Evolutionary conservation across 2,797 vertebrate genomes (phyloP).

Genomic region (Sitta carolinensis): DNA sequence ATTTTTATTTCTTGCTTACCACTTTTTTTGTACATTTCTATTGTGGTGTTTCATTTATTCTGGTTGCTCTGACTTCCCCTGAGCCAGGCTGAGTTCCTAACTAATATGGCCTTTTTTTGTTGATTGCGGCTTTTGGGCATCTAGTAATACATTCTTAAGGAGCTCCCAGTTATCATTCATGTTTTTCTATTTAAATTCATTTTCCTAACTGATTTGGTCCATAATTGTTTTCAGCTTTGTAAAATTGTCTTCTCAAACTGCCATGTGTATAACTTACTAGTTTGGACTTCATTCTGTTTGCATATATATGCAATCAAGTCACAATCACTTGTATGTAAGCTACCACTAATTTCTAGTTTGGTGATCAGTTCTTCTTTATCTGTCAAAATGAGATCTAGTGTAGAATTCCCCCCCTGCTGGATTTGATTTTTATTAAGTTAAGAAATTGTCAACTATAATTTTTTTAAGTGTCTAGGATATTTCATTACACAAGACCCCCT

Average conservation of each 20-base stretch:
- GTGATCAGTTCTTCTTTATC: slow-evolving; percentile 18
- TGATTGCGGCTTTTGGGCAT: slow-evolving; percentile 9
- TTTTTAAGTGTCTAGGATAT: not conserved
- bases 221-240: slow-evolving; percentile 53
- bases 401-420: not conserved
- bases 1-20: not conserved
- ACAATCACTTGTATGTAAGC: not conserved
- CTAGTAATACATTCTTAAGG: not conserved
- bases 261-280: not conserved
- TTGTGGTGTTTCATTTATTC: slow-evolving; percentile 8
- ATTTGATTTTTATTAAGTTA: slow-evolving; percentile 15
- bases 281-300: slow-evolving; percentile 7
- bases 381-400: not conserved
- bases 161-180: slow-evolving; percentile 15
- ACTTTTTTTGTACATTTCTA: not conserved
- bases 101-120: not conserved
- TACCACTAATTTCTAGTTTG: slow-evolving; percentile 2
- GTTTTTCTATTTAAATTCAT: slow-evolving; percentile 40
- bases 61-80: not conserved
- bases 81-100: not conserved
- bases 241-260: not conserved
- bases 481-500: not conserved
- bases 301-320: slow-evolving; percentile 27
- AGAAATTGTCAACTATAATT: not conserved
- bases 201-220: slow-evolving; percentile 1